A percentile compares a stretch with the other conserved stretches of the same genome.
These are phyloP conservation scores for Herpetotheres cachinnans DNA, from an alignment of 2,113 vertebrate genomes.

Conservation along the genomic window DNA sequence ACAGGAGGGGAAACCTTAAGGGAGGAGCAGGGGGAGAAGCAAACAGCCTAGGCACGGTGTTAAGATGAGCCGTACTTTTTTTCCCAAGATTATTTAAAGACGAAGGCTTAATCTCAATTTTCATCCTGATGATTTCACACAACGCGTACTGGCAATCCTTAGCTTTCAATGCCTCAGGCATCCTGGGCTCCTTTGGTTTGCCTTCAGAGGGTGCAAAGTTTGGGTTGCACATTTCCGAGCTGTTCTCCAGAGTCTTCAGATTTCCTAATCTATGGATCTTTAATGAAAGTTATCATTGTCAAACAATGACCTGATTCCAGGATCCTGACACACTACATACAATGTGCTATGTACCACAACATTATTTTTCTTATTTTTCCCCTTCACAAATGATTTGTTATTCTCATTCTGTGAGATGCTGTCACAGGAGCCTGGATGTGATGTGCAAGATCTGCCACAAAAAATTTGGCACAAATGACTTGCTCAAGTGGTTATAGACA, in stretches of 20 bases:
- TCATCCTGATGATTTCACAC: background rate
- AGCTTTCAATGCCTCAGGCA: background rate
- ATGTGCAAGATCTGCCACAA: background rate
- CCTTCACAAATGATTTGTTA: background rate
- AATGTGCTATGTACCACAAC: background rate
- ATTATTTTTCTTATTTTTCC: background rate
- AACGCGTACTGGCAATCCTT: background rate
- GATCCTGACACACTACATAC: background rate
- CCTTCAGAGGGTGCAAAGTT: background rate
- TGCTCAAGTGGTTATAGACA: background rate
- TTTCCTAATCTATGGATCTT: background rate
- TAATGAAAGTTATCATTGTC: background rate
- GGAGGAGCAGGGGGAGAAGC: background rate
- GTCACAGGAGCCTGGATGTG: background rate
- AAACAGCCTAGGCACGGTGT: rapidly evolving
- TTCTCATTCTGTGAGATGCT: background rate
- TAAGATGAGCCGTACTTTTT: rapidly evolving
- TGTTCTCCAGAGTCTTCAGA: background rate
- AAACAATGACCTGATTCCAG: background rate
- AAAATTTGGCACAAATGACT: background rate
- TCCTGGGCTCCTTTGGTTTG: background rate
- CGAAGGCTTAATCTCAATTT: background rate
- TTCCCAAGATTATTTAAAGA: background rate
- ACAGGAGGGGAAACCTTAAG: background rate
- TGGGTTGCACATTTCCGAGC: background rate